These are phyloP conservation scores for Cirrhinus molitorella DNA, from an alignment of 2,797 vertebrate genomes.

Conservation along the genomic window DNA sequence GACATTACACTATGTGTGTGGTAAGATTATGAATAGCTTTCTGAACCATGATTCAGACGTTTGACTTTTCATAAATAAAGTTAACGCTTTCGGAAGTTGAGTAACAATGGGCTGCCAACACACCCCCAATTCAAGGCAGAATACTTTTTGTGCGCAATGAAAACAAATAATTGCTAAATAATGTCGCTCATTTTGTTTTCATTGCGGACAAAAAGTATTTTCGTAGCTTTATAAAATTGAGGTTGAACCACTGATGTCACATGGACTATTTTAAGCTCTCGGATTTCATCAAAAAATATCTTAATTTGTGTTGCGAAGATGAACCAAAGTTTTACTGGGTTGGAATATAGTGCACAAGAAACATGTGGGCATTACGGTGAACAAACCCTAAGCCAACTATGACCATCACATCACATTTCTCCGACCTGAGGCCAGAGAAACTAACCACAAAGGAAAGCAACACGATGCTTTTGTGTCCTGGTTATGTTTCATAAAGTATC, in stretches of 20 bases:
- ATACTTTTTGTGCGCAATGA: too few species aligned
- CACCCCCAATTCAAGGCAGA: conserved; percentile 6
- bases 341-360: background rate
- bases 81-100: conserved; percentile 15
- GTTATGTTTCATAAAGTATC: conserved; percentile 7
- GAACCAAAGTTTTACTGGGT: too few species aligned
- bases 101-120: conserved; percentile 24
- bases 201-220: too few species aligned
- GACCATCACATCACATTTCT: conserved; percentile 5
- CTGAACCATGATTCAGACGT: background rate
- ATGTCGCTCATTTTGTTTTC: too few species aligned
- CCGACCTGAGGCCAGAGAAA: conserved; percentile 18
- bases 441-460: conserved; percentile 13
- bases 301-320: too few species aligned
- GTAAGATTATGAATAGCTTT: background rate
- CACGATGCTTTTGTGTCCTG: background rate
- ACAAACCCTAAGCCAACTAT: conserved; percentile 13
- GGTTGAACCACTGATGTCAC: too few species aligned
- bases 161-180: too few species aligned
- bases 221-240: too few species aligned
- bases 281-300: too few species aligned
- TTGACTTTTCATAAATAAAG: conserved; percentile 15
- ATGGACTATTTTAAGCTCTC: too few species aligned
- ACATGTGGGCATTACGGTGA: background rate
- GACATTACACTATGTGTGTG: conserved; percentile 13